Evolutionary conservation across 1,140 invertebrate species (phyloP).

Genomic region (Antheraea mylitta): DNA sequence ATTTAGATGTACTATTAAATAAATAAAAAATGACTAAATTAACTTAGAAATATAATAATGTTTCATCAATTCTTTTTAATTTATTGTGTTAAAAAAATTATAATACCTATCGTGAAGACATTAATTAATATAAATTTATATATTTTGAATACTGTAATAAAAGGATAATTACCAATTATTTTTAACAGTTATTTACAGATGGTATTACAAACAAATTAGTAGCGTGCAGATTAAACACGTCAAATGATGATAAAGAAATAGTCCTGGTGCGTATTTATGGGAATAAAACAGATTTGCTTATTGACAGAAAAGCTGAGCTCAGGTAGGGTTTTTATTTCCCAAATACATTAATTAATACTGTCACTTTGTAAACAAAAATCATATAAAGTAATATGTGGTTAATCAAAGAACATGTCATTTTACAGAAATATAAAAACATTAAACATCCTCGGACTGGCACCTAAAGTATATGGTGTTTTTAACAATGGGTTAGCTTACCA

Average conservation of each 20-base stretch:
- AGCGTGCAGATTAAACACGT: conserved; percentile 80
- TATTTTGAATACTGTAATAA: neutral
- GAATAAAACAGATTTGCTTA: conserved; percentile 94
- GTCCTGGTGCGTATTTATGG: conserved; percentile 96
- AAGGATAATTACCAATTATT: conserved; percentile 13
- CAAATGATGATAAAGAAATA: conserved; percentile 81
- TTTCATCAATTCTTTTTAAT: too few species aligned
- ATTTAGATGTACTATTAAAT: conserved; percentile 17
- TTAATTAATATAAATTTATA: neutral
- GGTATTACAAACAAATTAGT: conserved; percentile 97
- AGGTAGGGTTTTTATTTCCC: conserved; percentile 75
- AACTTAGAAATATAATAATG: too few species aligned
- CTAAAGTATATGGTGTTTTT: conserved; percentile 94
- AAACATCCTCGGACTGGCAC: conserved; percentile 87
- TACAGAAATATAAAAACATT: conserved; percentile 85
- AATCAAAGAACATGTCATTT: conserved; percentile 83
- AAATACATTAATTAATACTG: neutral
- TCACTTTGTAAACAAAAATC: conserved; percentile 15
- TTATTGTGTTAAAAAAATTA: neutral
- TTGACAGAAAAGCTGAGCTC: conserved; percentile 92
- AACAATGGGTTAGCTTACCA: conserved; percentile 97
- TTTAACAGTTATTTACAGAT: conserved; percentile 92
- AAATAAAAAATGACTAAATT: too few species aligned
- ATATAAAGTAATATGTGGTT: conserved; percentile 77
- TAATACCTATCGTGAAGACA: too few species aligned